phyloP scores from a whole-genome alignment of 2,888 invertebrate species.

The Rhingia campestris region DNA sequence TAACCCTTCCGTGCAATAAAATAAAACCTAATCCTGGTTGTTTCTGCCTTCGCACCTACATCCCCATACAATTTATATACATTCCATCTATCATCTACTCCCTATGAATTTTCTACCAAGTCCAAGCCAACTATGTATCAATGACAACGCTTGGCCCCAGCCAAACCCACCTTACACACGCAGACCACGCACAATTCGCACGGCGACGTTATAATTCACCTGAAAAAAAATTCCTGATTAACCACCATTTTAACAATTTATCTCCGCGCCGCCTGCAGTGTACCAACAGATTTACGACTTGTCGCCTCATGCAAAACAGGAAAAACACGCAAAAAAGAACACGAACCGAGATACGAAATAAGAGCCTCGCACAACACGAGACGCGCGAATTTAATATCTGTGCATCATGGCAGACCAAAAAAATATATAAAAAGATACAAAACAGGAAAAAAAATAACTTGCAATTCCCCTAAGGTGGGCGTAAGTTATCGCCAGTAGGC shows the following conservation, averaged over 20 bases:
- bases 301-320: constrained; percentile 72
- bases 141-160: neutral
- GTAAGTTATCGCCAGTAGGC: constrained; percentile 73
- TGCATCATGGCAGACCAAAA: constrained; percentile 52
- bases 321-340: constrained; percentile 23
- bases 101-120: constrained; percentile 40
- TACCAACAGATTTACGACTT: constrained; percentile 72
- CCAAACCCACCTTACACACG: constrained; percentile 66
- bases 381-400: constrained; percentile 55
- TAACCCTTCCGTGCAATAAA: too few species aligned
- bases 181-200: constrained; percentile 71
- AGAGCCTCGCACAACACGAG: constrained; percentile 48
- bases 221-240: constrained; percentile 68
- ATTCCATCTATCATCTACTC: constrained; percentile 49
- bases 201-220: constrained; percentile 72
- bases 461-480: constrained; percentile 66
- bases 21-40: too few species aligned
- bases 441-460: constrained; percentile 29
- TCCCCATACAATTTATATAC: too few species aligned
- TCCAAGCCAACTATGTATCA: constrained; percentile 8
- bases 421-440: constrained; percentile 11
- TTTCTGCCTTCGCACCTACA: too few species aligned
- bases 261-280: constrained; percentile 71
- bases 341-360: constrained; percentile 32
- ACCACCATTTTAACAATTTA: constrained; percentile 74